These are phyloP conservation scores for Arctia plantaginis DNA, from an alignment of 2,888 invertebrate species.

Conservation along the genomic window DNA sequence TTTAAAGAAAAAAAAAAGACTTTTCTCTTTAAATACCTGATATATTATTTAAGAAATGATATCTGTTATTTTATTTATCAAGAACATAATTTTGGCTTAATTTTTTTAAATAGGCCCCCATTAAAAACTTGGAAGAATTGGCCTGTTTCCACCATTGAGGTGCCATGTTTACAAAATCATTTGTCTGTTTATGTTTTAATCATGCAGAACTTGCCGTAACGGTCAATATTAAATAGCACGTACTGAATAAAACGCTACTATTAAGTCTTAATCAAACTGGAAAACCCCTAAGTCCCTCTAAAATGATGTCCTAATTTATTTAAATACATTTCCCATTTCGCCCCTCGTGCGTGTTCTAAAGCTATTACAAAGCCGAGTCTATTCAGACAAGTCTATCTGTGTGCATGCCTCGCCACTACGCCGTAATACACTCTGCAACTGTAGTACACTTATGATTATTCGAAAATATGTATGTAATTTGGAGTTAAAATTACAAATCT, in stretches of 20 bases:
- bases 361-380: neutral
- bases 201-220: neutral
- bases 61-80: no score
- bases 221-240: neutral
- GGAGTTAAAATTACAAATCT: neutral
- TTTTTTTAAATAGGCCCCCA: no score
- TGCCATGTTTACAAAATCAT: no score
- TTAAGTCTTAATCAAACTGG: neutral
- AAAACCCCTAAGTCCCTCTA: neutral
- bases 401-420: neutral
- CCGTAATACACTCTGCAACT: neutral
- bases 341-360: neutral
- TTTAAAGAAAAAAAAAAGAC: no score
- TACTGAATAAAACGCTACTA: neutral
- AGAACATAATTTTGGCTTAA: no score
- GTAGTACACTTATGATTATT: neutral
- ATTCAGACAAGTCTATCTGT: neutral
- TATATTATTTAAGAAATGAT: no score
- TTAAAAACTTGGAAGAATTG: no score
- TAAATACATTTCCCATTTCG: neutral
- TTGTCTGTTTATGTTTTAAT: neutral
- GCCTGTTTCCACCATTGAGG: no score
- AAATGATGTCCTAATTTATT: neutral
- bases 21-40: no score
- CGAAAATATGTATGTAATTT: no score